These are phyloP conservation scores for Dermolepida albohirtum DNA, from an alignment of 2,888 invertebrate species.

Conservation along the genomic window DNA sequence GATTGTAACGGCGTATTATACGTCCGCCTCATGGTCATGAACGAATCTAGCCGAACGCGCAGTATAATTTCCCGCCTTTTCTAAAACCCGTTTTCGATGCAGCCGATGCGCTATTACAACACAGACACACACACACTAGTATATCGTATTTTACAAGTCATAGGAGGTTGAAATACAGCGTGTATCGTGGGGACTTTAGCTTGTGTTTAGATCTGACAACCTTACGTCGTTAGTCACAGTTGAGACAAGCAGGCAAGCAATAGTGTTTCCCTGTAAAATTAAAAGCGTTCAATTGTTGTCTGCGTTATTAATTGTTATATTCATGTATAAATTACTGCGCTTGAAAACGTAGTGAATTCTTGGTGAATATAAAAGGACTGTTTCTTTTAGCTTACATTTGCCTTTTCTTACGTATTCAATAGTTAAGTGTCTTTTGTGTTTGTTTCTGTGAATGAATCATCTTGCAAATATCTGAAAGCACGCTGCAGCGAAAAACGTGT, in stretches of 20 bases:
- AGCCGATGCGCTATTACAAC: no score
- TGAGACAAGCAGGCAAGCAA: constrained; percentile 12
- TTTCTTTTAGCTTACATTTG: no score
- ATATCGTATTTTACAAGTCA: constrained; percentile 22
- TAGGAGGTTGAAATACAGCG: constrained; percentile 12
- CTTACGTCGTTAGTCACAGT: constrained; percentile 26
- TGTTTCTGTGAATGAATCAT: no score
- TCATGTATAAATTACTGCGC: not conserved
- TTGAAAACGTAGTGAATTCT: not conserved
- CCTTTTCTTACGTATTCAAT: no score
- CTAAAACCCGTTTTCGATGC: constrained; percentile 20
- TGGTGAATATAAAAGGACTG: no score
- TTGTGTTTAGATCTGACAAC: constrained; percentile 1
- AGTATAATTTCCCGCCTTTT: constrained; percentile 29
- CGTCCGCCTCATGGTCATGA: constrained; percentile 19
- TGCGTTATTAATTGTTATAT: not conserved
- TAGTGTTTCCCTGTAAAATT: not conserved
- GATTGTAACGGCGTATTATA: no score
- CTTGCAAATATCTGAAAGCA: no score
- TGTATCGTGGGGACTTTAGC: no score
- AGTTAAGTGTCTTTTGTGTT: no score
- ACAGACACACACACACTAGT: not conserved
- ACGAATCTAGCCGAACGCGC: not conserved
- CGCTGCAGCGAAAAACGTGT: no score
- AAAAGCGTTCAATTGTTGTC: constrained; percentile 4